Base-by-base conservation (phyloP, 2,113 vertebrate genomes). In the Aythya baeri region DNA sequence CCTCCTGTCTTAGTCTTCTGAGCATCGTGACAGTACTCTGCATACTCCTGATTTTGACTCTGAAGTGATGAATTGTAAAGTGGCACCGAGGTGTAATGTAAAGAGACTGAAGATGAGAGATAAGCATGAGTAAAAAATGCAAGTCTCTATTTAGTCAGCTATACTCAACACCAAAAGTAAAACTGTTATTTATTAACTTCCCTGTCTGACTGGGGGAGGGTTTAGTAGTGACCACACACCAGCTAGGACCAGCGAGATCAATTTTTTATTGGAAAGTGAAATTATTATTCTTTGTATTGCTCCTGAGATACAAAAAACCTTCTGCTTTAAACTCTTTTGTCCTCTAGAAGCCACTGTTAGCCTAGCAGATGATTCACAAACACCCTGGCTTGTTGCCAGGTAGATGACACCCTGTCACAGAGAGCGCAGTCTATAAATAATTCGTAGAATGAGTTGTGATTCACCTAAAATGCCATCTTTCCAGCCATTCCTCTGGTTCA, bases 391-490 rank as follows among this genome's bases (percentile, higher is more conserved):
- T 76, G 46, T 54, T 83, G 58, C 83, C 7, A 29, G 65, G 52
- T 71, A 71, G 75, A 57, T 84, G 58, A 55, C 61, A 70, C 38
- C n/a, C 36, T 12, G 4, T 54, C 74, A 52, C 15, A 46, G 26
- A 58, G 49, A 44, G 23, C 26, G 27, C 15, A 63, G 32, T 58
- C 67, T 86, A 67, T 84, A 96, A 95, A 91, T 94, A 91, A 95
- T 91, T 82, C 4, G 63, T 41, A 59, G 73, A 80, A 90, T 62
- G 65, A 89, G 71, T 54, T 61, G 31, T n/a, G 75, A 83, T 89
- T 94, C 93, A 93, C 84, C 78, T 89, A 89, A 89, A 92, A 86
- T 74, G 44, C 54, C 52, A 67, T 80, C 71, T 82, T 74, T 58
- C 18, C 44, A 62, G 50, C 54, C 55, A 88, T 85, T 91, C 20